Evolutionary conservation across 2,797 vertebrate species (phyloP), one percentile per base, ranked within the genome.

Genomic region (Crocodylus rhombifer): DNA sequence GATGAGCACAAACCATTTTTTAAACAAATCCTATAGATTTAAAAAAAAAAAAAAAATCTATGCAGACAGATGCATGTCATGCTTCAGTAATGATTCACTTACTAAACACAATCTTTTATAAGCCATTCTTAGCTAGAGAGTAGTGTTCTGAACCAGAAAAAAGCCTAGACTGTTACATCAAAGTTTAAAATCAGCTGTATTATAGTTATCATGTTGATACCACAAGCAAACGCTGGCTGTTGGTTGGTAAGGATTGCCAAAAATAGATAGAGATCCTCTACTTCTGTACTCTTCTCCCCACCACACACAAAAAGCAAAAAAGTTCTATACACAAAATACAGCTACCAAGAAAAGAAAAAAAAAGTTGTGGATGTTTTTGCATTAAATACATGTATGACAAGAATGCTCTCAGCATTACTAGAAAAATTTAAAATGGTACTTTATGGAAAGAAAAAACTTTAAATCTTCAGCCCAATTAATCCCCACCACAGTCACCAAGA

Each of bases 181-280:
- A 94, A 95, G 92, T 95, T 96, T 93, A 95, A 51, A 95, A 97
- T 97, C 96, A 95, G 93, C 80, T 95, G 91, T 92, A 96, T 95
- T 90, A 79, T 95, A 96, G 96, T 96, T 95, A 97, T 62, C 63
- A 55, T 62, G 84, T 86, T 86, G 96, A 94, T 93, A 93, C 87
- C 80, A 75, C 93, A 96, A 92, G 81, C 95, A 97, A 97, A 96
- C 90, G 95, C 82, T 87, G 95, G 95, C 95, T 95, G 96, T 97
- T 95, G 96, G 83, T 93, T 86, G 26, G 76, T 80, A 94, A 86
- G 90, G 91, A 95, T 85, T 96, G 96, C 95, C 95, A 96, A 73
- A 94, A 96, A 96, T 55, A 95, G 96, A 96, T 90, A 96, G 94
- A 97, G 87, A 94, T 95, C 65, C 94, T 96, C 94, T 87, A 75